These are phyloP conservation scores for Callinectes sapidus DNA, from an alignment of 2,888 invertebrate genomes.

Conservation along the genomic window DNA sequence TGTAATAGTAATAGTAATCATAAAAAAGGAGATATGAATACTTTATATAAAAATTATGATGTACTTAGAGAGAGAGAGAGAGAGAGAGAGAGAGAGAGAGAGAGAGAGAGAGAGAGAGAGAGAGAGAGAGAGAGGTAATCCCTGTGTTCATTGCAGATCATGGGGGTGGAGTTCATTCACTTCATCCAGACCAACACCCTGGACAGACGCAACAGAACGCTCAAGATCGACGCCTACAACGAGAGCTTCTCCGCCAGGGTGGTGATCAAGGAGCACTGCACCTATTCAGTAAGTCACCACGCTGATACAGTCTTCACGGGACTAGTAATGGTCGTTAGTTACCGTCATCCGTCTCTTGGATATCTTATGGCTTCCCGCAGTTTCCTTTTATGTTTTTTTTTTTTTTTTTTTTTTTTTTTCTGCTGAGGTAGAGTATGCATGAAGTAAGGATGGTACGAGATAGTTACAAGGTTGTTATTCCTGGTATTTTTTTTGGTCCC, in stretches of 20 bases:
- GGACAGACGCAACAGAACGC: constrained; percentile 85
- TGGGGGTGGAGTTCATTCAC: constrained; percentile 92
- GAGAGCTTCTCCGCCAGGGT: constrained; percentile 92
- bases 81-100: too few relatives aligned
- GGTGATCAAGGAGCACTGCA: constrained; percentile 90
- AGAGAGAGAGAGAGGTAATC: not conserved
- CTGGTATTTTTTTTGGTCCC: too few relatives aligned
- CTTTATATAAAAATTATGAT: not conserved
- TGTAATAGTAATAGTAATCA: not conserved
- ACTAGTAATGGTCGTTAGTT: too few relatives aligned
- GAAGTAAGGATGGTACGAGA: too few relatives aligned
- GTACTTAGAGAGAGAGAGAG: too few relatives aligned
- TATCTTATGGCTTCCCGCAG: too few relatives aligned
- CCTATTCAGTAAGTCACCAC: constrained; percentile 85
- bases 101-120: not conserved
- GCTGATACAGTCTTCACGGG: too few relatives aligned
- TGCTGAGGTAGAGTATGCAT: too few relatives aligned
- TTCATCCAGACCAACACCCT: constrained; percentile 93
- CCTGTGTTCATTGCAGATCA: constrained; percentile 81
- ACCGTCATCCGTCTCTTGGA: too few relatives aligned
- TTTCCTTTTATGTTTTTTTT: too few relatives aligned
- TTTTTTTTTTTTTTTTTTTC: too few relatives aligned
- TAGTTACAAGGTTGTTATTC: not conserved
- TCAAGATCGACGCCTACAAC: constrained; percentile 93
- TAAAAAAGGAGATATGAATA: not conserved